Evolutionary conservation across 2,888 invertebrate genomes (phyloP), one percentile per base, ranked within the genome.

Genomic region (Eutolmus rufibarbis): DNA sequence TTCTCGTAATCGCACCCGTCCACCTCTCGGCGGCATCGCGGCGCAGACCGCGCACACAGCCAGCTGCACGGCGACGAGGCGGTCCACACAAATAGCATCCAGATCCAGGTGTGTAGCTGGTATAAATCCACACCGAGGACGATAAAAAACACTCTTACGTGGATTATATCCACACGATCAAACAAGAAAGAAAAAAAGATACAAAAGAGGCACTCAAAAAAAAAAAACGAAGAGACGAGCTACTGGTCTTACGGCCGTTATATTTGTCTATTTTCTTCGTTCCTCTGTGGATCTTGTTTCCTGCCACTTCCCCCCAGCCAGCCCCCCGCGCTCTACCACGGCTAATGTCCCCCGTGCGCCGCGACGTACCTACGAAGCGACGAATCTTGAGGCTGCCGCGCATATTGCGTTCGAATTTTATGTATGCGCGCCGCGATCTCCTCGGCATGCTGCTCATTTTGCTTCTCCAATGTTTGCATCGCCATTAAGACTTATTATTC

Each of bases 131-230:
- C 92, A 93, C 93, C 91, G 90, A 90, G 90, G 90, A 88, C 89
- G 89, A 88, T 89, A 91, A 90, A 88, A 90, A 88, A 89, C 89
- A 90, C 91, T 92, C 91, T 93, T 93, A 93, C 93, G 93, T 91
- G 91, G 91, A 90, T 89, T 88, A 89, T 89, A 84, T 87, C 88
- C 88, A 88, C 89, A 90, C 92, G 92, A 92, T 91, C 91, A 92
- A 78, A 78, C 78, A 86, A 87, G 46, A 92, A 93, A 92, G 93
- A 93, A 93, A 93, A 40, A 93, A 94, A 93, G 93, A 93, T 93
- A 92, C 93, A 94, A 93, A 93, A 92, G 92, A 92, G 92, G 92
- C 92, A 93, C 93, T 57, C 74, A 43, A 43, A 88, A 87, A 76
- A 43, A 43, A 88, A 87, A 76, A 81, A 85, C 51, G 84, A 56